Evolutionary conservation across 2,888 invertebrate species (phyloP).

Genomic region (Drosophila acutilabella): DNA sequence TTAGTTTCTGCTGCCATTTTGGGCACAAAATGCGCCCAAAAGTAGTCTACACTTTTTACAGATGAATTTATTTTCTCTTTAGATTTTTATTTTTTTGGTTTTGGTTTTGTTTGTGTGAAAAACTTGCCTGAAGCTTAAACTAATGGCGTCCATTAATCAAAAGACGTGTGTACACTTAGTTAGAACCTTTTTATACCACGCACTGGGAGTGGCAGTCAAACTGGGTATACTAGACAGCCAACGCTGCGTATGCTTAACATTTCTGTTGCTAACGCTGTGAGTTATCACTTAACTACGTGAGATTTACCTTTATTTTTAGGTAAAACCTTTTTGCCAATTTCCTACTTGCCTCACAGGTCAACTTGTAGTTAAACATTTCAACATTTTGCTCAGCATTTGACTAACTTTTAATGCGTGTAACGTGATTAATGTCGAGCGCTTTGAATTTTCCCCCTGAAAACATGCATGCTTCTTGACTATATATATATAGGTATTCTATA

Average conservation of each 20-base stretch:
- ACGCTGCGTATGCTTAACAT: not conserved
- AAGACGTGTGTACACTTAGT: constrained; percentile 35
- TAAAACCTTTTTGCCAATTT: not conserved
- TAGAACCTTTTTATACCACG: constrained; percentile 32
- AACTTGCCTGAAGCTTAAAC: constrained; percentile 47
- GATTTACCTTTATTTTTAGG: not conserved
- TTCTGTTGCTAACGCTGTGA: not conserved
- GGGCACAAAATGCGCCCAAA: constrained; percentile 3
- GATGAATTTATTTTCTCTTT: constrained; percentile 21
- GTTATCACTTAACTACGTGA: not conserved
- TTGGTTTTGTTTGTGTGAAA: not conserved
- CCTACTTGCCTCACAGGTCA: not conserved
- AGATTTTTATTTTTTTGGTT: constrained; percentile 4
- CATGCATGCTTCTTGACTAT: not conserved
- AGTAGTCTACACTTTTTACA: constrained; percentile 23
- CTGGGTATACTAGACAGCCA: constrained; percentile 7
- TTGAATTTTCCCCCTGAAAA: constrained; percentile 10
- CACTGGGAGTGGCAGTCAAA: not conserved
- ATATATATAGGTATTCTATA: not conserved
- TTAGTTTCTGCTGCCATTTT: constrained; percentile 51
- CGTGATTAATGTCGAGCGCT: constrained; percentile 49
- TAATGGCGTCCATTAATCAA: constrained; percentile 59
- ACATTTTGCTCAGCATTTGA: constrained; percentile 5
- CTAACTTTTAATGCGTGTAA: constrained; percentile 34
- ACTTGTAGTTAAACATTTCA: constrained; percentile 1